Evolutionary conservation across 1,140 invertebrate genomes (phyloP).

Genomic region (Bombus cullumanus): DNA sequence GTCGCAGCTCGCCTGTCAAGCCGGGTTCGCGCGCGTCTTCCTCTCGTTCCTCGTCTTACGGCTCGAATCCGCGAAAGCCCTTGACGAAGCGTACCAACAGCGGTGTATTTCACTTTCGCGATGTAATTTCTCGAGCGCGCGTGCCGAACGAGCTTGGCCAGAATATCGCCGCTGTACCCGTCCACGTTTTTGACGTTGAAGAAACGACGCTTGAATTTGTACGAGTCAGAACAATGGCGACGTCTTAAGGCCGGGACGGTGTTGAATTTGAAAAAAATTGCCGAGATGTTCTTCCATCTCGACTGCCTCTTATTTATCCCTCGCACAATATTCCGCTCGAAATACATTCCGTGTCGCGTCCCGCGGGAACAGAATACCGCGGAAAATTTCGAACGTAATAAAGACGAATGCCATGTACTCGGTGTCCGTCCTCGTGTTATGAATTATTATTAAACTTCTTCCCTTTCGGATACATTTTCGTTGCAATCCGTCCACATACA

Average conservation of each 20-base stretch:
- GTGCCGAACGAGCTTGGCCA: neutral
- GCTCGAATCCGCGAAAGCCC: slow-evolving; percentile 35
- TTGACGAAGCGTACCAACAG: neutral
- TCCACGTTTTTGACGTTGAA: neutral
- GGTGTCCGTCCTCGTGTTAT: neutral
- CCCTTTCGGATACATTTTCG: neutral
- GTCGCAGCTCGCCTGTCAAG: slow-evolving; percentile 19
- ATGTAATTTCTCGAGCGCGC: slow-evolving; percentile 38
- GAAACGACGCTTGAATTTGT: neutral
- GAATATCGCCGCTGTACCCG: neutral
- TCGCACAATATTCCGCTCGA: neutral
- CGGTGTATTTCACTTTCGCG: slow-evolving; percentile 62
- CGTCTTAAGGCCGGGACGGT: neutral
- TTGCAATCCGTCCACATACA: neutral
- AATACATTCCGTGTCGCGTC: neutral
- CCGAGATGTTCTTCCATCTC: neutral
- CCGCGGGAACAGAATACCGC: neutral
- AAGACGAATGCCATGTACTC: slow-evolving; percentile 11
- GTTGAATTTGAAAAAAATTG: slow-evolving; percentile 1
- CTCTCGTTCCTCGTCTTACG: neutral
- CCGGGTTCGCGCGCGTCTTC: slow-evolving; percentile 6
- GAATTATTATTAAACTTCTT: slow-evolving; percentile 22
- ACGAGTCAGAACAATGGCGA: neutral
- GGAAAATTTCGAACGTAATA: slow-evolving; percentile 35
- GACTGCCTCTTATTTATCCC: neutral